Conservation (phyloP, 2,888 invertebrate species). For the Xestia c-nigrum region DNA sequence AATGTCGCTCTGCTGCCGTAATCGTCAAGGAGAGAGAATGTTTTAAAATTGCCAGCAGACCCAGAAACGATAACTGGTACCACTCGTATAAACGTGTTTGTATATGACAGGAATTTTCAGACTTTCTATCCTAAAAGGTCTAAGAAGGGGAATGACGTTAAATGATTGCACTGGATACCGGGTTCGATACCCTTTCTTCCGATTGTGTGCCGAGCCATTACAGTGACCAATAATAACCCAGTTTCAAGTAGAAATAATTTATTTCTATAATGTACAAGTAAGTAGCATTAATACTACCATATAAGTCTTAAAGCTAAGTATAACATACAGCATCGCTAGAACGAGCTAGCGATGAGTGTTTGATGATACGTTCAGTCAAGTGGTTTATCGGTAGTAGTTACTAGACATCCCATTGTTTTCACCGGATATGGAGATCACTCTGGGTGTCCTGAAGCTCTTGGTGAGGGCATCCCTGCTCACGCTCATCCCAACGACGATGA, state of each 20-base stretch:
- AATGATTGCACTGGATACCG: background rate
- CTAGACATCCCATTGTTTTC: slow-evolving; percentile 49
- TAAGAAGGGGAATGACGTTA: background rate
- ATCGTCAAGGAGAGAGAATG: background rate
- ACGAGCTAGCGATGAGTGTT: slow-evolving; percentile 39
- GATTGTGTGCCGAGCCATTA: background rate
- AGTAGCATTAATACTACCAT: background rate
- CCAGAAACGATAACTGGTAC: background rate
- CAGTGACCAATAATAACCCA: background rate
- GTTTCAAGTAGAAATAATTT: slow-evolving; percentile 10
- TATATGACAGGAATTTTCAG: background rate
- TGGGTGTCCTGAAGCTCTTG: slow-evolving; percentile 67
- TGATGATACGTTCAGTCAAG: slow-evolving; percentile 18
- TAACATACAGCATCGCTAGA: slow-evolving; percentile 50
- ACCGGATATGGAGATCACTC: slow-evolving; percentile 71
- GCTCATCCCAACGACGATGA: slow-evolving; percentile 89
- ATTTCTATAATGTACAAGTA: slow-evolving; percentile 16
- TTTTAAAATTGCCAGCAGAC: background rate
- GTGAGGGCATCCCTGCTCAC: slow-evolving; percentile 83
- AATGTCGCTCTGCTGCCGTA: background rate
- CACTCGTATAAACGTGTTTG: background rate
- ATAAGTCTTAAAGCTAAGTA: slow-evolving; percentile 23
- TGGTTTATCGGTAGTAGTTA: slow-evolving; percentile 32
- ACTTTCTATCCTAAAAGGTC: background rate
- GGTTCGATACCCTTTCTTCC: background rate